These are phyloP conservation scores for Brotula barbata DNA, from an alignment of 2,797 vertebrate genomes.

Conservation along the genomic window DNA sequence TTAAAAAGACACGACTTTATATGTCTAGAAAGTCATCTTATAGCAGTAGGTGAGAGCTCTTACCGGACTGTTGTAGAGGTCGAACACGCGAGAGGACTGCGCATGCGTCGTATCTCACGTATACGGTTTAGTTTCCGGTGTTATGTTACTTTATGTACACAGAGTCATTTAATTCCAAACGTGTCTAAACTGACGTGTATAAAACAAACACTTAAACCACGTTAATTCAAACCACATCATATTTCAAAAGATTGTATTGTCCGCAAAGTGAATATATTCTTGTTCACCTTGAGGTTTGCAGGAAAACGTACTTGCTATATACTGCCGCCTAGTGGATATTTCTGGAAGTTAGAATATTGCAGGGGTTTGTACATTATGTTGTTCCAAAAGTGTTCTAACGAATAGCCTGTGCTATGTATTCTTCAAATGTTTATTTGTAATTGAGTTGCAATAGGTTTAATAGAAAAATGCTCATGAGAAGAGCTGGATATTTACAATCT, in stretches of 20 bases:
- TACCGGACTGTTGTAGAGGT: slow-evolving; percentile 71
- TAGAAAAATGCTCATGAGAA: too few relatives aligned
- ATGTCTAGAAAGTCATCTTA: not conserved
- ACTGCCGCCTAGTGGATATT: not conserved
- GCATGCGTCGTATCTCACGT: slow-evolving; percentile 51
- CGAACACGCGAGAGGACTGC: slow-evolving; percentile 59
- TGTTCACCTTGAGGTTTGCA: not conserved
- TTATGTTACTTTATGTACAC: not conserved
- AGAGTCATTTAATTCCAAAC: not conserved
- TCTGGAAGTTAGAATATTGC: not conserved
- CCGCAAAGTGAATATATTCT: not conserved
- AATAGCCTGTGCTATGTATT: too few relatives aligned
- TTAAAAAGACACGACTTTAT: accelerated
- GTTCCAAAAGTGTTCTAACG: too few relatives aligned
- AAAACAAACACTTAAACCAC: too few relatives aligned
- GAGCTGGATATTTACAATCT: too few relatives aligned
- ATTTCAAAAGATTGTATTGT: too few relatives aligned
- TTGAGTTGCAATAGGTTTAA: too few relatives aligned
- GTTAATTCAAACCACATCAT: too few relatives aligned
- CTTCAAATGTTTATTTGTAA: too few relatives aligned
- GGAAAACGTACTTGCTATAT: not conserved
- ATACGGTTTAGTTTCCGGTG: slow-evolving; percentile 51
- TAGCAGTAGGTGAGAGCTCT: slow-evolving; percentile 34
- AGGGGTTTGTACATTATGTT: too few relatives aligned
- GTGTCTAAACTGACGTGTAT: not conserved